Conservation (phyloP, 2,888 invertebrate species). For the Agelastica alni region DNA sequence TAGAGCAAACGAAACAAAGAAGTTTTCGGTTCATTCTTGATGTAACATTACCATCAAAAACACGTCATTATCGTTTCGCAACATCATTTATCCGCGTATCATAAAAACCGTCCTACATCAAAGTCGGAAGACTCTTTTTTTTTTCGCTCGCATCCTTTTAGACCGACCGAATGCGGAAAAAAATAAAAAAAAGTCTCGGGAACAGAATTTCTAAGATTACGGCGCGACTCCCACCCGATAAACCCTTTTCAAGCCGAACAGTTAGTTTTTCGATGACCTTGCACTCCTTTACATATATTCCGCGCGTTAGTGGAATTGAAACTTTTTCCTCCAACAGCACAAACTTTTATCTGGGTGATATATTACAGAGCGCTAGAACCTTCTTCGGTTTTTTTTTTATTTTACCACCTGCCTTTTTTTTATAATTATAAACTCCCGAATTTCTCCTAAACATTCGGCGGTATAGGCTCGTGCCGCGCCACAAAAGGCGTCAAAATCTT, state of each 20-base stretch:
- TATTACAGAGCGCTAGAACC: too few species aligned
- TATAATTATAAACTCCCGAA: too few species aligned
- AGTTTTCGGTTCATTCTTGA: too few species aligned
- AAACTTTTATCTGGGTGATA: slow-evolving; percentile 28
- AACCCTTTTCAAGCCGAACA: slow-evolving; percentile 23
- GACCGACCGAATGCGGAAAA: slow-evolving; percentile 14
- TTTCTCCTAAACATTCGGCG: too few species aligned
- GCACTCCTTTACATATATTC: slow-evolving; percentile 33
- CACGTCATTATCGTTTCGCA: slow-evolving; percentile 18
- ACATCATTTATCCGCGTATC: slow-evolving; percentile 16
- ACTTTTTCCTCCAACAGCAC: slow-evolving; percentile 29
- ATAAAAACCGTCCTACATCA: slow-evolving; percentile 20
- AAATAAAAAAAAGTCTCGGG: slow-evolving; percentile 27
- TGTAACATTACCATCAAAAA: too few species aligned
- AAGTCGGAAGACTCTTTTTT: slow-evolving; percentile 18
- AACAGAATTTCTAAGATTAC: slow-evolving; percentile 24
- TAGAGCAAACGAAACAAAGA: too few species aligned
- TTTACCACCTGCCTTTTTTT: too few species aligned
- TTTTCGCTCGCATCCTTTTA: slow-evolving; percentile 13
- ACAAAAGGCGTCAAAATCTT: too few species aligned
- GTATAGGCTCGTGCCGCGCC: too few species aligned
- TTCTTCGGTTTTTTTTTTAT: too few species aligned
- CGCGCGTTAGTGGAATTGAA: slow-evolving; percentile 28
- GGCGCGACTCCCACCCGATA: slow-evolving; percentile 21
- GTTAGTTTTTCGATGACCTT: slow-evolving; percentile 29